These are phyloP conservation scores for Pentamera pediparva DNA, from an alignment of 53 echinoderm and acorn worm genomes.

Conservation along the genomic window DNA sequence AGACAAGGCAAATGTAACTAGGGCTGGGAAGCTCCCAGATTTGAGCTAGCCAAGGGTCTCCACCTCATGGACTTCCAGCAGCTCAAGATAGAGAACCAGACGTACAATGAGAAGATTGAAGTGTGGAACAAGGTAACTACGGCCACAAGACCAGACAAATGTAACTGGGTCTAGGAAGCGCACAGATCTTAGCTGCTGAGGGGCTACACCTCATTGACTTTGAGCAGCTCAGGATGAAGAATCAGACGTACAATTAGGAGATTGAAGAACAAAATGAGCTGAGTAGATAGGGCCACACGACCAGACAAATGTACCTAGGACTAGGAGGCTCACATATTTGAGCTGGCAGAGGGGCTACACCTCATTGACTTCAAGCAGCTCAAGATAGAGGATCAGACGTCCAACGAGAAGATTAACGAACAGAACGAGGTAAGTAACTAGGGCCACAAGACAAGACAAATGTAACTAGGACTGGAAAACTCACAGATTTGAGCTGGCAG, in stretches of 20 bases:
- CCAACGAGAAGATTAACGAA: neutral
- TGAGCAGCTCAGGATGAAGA: slow-evolving; percentile 99
- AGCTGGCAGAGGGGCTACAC: slow-evolving; percentile 92
- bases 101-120: slow-evolving; percentile 36
- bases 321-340: too few species aligned
- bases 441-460: too few species aligned
- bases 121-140: too few species aligned
- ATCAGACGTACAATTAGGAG: slow-evolving; percentile 99
- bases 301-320: neutral
- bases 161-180: too few species aligned
- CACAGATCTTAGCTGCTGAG: too few species aligned
- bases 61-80: slow-evolving; percentile 74
- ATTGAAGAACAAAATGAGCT: slow-evolving; percentile 99
- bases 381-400: slow-evolving; percentile 99
- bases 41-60: slow-evolving; percentile 59
- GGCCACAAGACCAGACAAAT: too few species aligned
- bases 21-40: too few species aligned
- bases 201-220: slow-evolving; percentile 98
- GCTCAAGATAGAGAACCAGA: slow-evolving; percentile 74
- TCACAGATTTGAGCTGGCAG: slow-evolving; percentile 97
- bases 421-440: too few species aligned
- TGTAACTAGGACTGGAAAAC: too few species aligned
- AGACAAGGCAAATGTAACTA: neutral
- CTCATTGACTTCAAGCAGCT: slow-evolving; percentile 99
- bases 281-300: neutral